phyloP scores from a whole-genome alignment of 2,797 vertebrate species.

The Danio aesculapii region DNA sequence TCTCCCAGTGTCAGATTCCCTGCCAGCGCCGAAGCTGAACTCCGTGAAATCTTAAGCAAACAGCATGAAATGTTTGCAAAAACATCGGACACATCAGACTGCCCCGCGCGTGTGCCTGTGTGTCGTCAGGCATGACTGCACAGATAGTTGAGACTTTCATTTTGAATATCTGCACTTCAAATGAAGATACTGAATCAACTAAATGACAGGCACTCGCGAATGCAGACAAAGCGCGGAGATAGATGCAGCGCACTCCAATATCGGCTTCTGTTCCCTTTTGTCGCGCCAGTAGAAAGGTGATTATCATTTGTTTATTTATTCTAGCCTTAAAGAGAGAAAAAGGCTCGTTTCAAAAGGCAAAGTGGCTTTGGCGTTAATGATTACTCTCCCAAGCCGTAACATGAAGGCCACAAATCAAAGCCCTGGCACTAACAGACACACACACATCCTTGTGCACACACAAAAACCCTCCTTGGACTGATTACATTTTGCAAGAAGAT shows the following conservation, averaged over 20 bases:
- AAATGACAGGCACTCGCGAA: constrained; percentile 72
- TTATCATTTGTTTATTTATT: constrained; percentile 86
- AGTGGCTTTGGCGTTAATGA: constrained; percentile 86
- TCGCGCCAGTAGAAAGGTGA: constrained; percentile 80
- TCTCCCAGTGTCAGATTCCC: constrained; percentile 46
- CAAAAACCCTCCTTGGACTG: constrained; percentile 87
- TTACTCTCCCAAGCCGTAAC: constrained; percentile 86
- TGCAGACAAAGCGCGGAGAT: constrained; percentile 66
- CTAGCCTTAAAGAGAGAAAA: constrained; percentile 80
- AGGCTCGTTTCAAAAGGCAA: constrained; percentile 82
- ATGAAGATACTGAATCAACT: constrained; percentile 66
- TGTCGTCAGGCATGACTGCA: constrained; percentile 62
- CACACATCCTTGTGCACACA: constrained; percentile 65
- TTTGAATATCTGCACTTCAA: constrained; percentile 65
- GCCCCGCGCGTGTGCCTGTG: constrained; percentile 48
- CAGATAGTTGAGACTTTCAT: constrained; percentile 59
- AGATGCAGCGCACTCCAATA: constrained; percentile 70
- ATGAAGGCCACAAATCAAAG: constrained; percentile 89
- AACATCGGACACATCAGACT: constrained; percentile 51
- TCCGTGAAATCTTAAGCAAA: constrained; percentile 59
- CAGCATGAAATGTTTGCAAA: constrained; percentile 56
- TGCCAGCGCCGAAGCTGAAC: constrained; percentile 45
- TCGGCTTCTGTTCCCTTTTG: constrained; percentile 73
- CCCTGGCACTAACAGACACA: constrained; percentile 84
- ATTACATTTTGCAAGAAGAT: constrained; percentile 91